These are phyloP conservation scores for Eidolon dupreanum DNA, from an alignment of 2,797 vertebrate genomes.

Conservation along the genomic window DNA sequence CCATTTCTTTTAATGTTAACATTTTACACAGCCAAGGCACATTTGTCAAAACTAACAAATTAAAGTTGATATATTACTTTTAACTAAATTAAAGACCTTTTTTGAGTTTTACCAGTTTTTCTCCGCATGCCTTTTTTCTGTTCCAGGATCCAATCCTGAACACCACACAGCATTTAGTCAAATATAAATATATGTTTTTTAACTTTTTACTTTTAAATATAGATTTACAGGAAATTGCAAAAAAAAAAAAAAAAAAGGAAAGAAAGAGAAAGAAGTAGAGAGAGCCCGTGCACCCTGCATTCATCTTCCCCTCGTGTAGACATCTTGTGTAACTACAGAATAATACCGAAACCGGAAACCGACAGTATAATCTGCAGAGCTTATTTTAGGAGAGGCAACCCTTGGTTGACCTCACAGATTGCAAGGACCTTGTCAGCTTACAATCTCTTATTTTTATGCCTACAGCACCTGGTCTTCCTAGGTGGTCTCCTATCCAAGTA, in stretches of 20 bases:
- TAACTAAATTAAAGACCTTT: not conserved
- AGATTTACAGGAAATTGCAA: not conserved
- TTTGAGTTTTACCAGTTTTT: not conserved
- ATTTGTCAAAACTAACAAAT: not conserved
- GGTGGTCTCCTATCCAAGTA: too few species aligned
- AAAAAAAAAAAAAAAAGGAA: not conserved
- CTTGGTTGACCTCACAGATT: too few species aligned
- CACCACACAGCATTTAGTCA: not conserved
- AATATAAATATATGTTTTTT: not conserved
- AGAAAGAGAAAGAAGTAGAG: not conserved
- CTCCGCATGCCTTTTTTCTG: not conserved
- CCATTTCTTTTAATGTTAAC: not conserved
- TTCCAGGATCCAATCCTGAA: not conserved
- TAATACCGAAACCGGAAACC: not conserved
- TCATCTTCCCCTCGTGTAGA: not conserved
- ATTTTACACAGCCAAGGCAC: not conserved
- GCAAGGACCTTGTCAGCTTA: too few species aligned
- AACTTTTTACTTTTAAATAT: constrained; percentile 32
- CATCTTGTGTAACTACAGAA: not conserved
- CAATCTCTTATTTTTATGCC: too few species aligned
- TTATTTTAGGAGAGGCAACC: not conserved
- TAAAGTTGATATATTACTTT: not conserved
- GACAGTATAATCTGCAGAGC: not conserved
- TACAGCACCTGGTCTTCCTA: too few species aligned
- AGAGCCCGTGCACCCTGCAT: not conserved